Evolutionary conservation across 1,140 invertebrate genomes (phyloP), one percentile per base, ranked within the genome.

Genomic region (Ptiloglossa arizonensis): DNA sequence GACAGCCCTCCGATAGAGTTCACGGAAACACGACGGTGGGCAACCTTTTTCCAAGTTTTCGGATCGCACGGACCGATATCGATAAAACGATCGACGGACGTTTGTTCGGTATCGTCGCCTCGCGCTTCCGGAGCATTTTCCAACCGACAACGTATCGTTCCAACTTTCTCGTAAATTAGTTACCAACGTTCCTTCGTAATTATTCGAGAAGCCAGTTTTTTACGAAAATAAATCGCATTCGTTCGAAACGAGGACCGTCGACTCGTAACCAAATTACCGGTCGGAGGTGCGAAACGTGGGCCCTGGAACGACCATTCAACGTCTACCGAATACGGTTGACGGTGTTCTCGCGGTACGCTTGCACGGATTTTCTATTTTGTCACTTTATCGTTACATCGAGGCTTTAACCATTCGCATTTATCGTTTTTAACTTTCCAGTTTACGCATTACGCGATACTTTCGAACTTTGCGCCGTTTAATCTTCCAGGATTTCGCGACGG

Each of bases 1-100:
- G 78, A 38, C 32, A 73, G 41, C 27, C 8, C 60, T 48, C 41
- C 48, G 52, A 66, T 73, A 44, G 50, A 66, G 32, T 57, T 62
- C 44, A 50, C 44, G 15, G 63, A 66, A 24, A 29, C 63, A 22
- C 32, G 19, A 11, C 22, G 19, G 35, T 2, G 22, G 44, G n/a
- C 24, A 66, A 29, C 13, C 63, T 50, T 66, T 66, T 66, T 48
- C 46, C 44, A 50, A 29, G 44, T 50, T 66, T 46, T 48, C 63
- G 46, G 29, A 15, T 59, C 56, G 56, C 32, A 13, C 29, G 50
- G 2, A 32, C n/a, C 32, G 56, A 66, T 66, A 29, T 66, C 63
- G 63, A 66, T 66, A 44, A 44, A 64, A 46, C 62, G 62, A 32
- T 32, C 44, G 63, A 62, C 63, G 41, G 41, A 38, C 41, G 38